These are phyloP conservation scores for Hycleus phaleratus DNA, from an alignment of 1,140 invertebrate species.

Conservation along the genomic window DNA sequence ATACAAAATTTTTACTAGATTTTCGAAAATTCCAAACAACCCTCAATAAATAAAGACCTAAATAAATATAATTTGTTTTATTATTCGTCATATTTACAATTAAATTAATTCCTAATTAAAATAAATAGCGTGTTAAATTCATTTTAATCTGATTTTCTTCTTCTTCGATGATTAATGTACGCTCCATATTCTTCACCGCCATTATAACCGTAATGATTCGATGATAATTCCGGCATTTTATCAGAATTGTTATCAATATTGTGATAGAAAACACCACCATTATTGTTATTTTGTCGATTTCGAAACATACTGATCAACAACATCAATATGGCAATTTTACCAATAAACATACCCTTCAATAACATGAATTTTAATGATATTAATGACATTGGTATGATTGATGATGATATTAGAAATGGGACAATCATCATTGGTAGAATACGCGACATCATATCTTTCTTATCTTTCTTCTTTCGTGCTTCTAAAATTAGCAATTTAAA, in stretches of 20 bases:
- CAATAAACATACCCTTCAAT: conserved; percentile 54
- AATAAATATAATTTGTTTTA: too few species aligned
- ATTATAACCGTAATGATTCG: conserved; percentile 46
- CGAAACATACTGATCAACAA: conserved; percentile 53
- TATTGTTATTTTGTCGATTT: conserved; percentile 35
- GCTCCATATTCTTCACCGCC: conserved; percentile 48
- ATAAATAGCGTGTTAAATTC: too few species aligned
- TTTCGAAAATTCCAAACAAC: too few species aligned
- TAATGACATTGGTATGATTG: conserved; percentile 54
- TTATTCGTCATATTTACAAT: too few species aligned
- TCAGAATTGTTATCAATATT: conserved; percentile 19
- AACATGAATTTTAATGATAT: conserved; percentile 55
- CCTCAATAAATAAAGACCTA: too few species aligned
- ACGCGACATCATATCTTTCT: conserved; percentile 49
- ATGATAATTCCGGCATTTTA: conserved; percentile 13
- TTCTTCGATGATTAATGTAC: conserved; percentile 40
- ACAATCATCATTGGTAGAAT: conserved; percentile 55
- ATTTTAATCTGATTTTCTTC: conserved; percentile 1
- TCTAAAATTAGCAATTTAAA: conserved; percentile 1
- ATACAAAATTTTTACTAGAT: too few species aligned
- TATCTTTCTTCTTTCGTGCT: conserved; percentile 23
- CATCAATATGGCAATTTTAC: conserved; percentile 54
- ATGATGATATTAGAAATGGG: conserved; percentile 57
- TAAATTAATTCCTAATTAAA: too few species aligned
- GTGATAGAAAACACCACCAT: conserved; percentile 31